Evolutionary conservation across 2,797 vertebrate species (phyloP).

Genomic region (Pygocentrus nattereri): DNA sequence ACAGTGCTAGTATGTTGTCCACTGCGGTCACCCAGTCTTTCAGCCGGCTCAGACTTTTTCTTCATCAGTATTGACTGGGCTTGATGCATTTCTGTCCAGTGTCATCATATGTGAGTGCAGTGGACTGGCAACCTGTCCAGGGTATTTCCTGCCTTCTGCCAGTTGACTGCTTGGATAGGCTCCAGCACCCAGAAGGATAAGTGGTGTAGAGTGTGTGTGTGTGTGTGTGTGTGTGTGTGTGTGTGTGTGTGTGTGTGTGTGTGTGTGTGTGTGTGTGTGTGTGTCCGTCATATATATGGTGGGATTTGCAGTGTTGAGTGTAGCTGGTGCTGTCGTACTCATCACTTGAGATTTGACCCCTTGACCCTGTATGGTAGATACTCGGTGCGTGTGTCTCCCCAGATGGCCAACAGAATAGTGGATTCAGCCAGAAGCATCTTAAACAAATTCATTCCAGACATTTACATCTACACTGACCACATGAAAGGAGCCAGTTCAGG

Average conservation of each 20-base stretch:
- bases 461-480: constrained; percentile 98
- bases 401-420: constrained; percentile 96
- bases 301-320: background rate
- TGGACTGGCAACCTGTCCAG: no score
- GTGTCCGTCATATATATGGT: background rate
- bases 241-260: background rate
- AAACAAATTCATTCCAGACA: constrained; percentile 94
- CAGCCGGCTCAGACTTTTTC: fast-evolving
- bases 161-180: no score
- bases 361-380: constrained; percentile 81
- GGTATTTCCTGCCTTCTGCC: no score
- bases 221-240: background rate
- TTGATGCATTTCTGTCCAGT: no score
- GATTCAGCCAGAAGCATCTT: constrained; percentile 90
- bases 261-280: no score
- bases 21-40: no score
- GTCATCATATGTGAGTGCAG: background rate
- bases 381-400: constrained; percentile 93
- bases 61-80: background rate
- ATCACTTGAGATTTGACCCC: constrained; percentile 33
- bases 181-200: no score
- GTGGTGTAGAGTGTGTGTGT: no score
- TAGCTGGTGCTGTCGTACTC: background rate
- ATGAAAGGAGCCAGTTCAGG: constrained; percentile 94
- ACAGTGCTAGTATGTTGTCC: no score